Evolutionary conservation across 2,113 vertebrate species (phyloP), one percentile per base, ranked within the genome.

Genomic region (Astur gentilis): DNA sequence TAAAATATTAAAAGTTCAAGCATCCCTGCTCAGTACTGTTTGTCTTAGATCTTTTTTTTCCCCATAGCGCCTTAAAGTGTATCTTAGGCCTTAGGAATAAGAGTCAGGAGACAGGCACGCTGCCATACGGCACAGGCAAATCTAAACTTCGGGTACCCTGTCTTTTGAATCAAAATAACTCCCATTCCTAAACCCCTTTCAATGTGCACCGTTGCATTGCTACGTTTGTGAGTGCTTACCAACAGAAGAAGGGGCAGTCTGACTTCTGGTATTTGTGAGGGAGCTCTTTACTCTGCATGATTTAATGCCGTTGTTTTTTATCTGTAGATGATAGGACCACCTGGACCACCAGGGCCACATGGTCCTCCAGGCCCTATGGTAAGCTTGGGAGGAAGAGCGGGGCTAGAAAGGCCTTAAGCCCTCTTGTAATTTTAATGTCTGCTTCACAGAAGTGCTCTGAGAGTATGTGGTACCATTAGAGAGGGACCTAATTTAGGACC

Each of bases 321-420:
- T 78, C 90, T 94, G 57, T 97, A 99, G 99, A 98, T 99, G 89
- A 98, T 98, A 90, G 99, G 99, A 61, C 98, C 99, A 55, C 99
- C 99, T 81, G 99, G 99, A 94, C 96, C 99, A 55, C 96, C 98
- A 32, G 99, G 99, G 19, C 99, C 99, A 44, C 99, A 99, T 55
- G 99, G 99, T 62, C 98, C 99, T 72, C 99, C 99, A 83, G 99
- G 99, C 92, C 99, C 99, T 71, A 99, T 99, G 99, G 99, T 99
- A 98, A 98, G 99, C 67, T 55, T 96, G 82, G 66, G 79, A 83
- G 27, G 9, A 91, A n/a, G 21, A 87, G 10, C 1, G 6, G 27
- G 45, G 25, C 60, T 95, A 49, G 23, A 62, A 88, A 36, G 44
- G 11, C 34, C 70, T 61, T 73, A 40, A 88, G 22, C 26, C 7